Percentiles rank a stretch among this genome's conserved stretches.
Conservation (phyloP, 2,797 vertebrate species). For the Melanotaenia boesemani region DNA sequence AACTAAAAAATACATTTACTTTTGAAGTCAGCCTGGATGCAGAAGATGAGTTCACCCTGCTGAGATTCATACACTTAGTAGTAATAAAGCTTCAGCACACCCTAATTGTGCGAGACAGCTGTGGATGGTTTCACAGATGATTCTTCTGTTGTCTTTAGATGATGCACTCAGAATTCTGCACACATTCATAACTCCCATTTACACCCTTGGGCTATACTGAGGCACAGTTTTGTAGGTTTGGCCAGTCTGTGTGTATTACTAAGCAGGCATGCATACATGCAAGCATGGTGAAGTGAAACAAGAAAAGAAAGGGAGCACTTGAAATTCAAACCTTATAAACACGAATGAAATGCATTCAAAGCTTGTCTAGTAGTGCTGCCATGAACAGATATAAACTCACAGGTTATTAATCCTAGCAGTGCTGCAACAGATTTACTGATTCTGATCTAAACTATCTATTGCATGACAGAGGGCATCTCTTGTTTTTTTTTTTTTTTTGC, state of each 20-base stretch:
- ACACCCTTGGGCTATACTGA: constrained; percentile 6
- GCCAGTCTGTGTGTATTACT: constrained; percentile 10
- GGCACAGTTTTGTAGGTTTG: neutral
- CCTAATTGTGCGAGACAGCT: constrained; percentile 58
- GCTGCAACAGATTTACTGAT: constrained; percentile 27
- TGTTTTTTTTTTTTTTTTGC: neutral
- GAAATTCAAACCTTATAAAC: neutral
- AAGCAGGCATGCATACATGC: constrained; percentile 14
- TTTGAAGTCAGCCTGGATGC: constrained; percentile 40
- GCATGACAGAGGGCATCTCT: constrained; percentile 2
- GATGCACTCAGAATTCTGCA: constrained; percentile 53
- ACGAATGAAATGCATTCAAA: neutral
- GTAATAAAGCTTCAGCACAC: constrained; percentile 34
- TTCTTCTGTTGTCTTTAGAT: constrained; percentile 52
- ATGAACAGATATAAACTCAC: neutral
- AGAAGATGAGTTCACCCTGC: constrained; percentile 27
- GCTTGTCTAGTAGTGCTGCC: neutral
- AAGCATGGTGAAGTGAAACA: constrained; percentile 13
- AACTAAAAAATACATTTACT: neutral
- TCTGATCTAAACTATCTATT: constrained; percentile 3
- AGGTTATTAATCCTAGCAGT: constrained; percentile 22
- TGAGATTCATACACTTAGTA: constrained; percentile 48
- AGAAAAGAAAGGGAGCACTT: neutral
- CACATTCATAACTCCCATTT: constrained; percentile 21
- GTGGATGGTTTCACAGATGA: constrained; percentile 47